phyloP scores from a whole-genome alignment of 2,888 invertebrate species.

The Eupeodes latifasciatus region DNA sequence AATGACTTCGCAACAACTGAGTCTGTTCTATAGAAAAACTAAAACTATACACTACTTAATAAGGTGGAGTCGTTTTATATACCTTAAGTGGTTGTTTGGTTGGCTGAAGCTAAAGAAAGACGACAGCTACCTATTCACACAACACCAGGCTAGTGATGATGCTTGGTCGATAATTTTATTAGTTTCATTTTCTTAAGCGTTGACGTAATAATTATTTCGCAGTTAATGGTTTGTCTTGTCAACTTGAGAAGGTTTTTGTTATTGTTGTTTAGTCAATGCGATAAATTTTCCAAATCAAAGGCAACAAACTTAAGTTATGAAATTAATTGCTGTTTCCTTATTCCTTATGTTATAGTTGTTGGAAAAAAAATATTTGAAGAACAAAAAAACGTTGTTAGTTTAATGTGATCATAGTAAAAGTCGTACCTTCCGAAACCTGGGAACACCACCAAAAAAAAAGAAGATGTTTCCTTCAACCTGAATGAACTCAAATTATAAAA shows the following conservation, averaged over 20 bases:
- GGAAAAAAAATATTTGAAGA: no score
- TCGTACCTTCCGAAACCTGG: no score
- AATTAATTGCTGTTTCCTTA: conserved; percentile 24
- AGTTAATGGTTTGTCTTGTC: conserved; percentile 33
- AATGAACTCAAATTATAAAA: no score
- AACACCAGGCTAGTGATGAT: conserved; percentile 38
- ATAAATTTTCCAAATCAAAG: conserved; percentile 23
- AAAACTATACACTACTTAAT: background rate
- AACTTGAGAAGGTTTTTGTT: background rate
- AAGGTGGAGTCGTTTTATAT: conserved; percentile 14
- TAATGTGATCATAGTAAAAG: no score
- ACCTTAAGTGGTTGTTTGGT: conserved; percentile 1
- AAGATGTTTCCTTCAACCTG: no score
- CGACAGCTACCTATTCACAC: conserved; percentile 23
- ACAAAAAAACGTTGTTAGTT: no score
- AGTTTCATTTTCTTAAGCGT: conserved; percentile 44
- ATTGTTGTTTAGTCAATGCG: conserved; percentile 45
- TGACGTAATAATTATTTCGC: conserved; percentile 47
- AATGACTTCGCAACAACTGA: conserved; percentile 45
- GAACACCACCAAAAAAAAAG: no score
- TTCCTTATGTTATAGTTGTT: background rate
- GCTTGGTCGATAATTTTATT: conserved; percentile 73
- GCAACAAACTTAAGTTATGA: conserved; percentile 13
- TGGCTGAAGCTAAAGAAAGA: conserved; percentile 28
- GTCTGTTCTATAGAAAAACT: background rate